Percentiles rank a stretch among this genome's conserved stretches.
Evolutionary conservation across 2,888 invertebrate genomes (phyloP).

Genomic region (Yponomeuta evonymella): DNA sequence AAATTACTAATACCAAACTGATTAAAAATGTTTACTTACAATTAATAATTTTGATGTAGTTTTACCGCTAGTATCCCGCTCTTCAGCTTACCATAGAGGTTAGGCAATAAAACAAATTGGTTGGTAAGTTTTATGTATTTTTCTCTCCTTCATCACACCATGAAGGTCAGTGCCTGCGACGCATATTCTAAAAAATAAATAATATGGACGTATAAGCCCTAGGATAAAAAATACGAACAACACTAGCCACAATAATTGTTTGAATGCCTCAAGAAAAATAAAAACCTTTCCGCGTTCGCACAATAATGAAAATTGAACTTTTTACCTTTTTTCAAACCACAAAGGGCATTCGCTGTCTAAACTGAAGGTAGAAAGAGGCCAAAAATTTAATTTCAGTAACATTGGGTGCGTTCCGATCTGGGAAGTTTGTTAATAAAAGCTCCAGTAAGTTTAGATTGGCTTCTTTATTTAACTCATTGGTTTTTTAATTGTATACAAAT

Average conservation of each 20-base stretch:
- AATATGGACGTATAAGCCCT: too few relatives aligned
- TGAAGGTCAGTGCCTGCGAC: too few relatives aligned
- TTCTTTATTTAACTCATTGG: conserved; percentile 16
- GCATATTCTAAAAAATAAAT: too few relatives aligned
- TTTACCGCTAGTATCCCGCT: too few relatives aligned
- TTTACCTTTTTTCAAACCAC: neutral
- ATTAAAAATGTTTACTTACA: too few relatives aligned
- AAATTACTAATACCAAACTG: too few relatives aligned
- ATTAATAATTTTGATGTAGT: too few relatives aligned
- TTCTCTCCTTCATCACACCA: too few relatives aligned
- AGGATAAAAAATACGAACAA: neutral
- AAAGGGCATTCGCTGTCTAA: neutral
- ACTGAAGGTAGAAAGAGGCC: conserved; percentile 5
- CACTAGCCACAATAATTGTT: neutral
- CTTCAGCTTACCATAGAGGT: too few relatives aligned
- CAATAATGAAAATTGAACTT: neutral
- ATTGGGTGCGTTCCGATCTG: conserved; percentile 13
- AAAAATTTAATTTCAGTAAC: conserved; percentile 15
- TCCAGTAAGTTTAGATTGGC: conserved; percentile 20
- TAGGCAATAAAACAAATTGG: too few relatives aligned
- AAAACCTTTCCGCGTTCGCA: neutral
- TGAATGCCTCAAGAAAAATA: neutral
- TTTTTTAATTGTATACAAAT: neutral
- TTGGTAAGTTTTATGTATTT: too few relatives aligned
- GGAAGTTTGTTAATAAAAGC: conserved; percentile 13